Conservation (phyloP, 2,888 invertebrate genomes). For the Entomobrya proxima region DNA sequence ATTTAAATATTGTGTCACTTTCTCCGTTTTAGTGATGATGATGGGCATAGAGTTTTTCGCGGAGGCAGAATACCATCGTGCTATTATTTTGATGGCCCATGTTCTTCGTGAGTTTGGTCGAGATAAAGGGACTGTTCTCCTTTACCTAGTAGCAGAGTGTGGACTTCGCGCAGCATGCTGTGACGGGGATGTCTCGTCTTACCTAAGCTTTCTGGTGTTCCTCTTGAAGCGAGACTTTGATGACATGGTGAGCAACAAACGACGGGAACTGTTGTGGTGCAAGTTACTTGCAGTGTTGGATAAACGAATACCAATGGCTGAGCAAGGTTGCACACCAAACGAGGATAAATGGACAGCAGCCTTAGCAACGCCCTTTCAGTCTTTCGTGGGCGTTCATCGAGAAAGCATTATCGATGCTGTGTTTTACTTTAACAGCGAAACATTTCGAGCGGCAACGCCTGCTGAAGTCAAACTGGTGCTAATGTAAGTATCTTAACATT, state of each 20-base stretch:
- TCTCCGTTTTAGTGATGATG: constrained; percentile 69
- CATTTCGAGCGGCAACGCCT: constrained; percentile 42
- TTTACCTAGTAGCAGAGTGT: constrained; percentile 69
- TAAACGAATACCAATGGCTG: constrained; percentile 64
- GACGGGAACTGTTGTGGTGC: constrained; percentile 59
- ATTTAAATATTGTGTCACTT: neutral
- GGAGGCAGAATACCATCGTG: constrained; percentile 69
- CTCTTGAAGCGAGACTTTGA: constrained; percentile 70
- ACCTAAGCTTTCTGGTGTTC: constrained; percentile 72
- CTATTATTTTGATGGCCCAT: constrained; percentile 73
- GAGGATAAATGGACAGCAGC: constrained; percentile 65
- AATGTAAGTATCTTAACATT: constrained; percentile 49
- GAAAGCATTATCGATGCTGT: constrained; percentile 68
- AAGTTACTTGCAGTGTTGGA: constrained; percentile 70
- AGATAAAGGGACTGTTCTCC: constrained; percentile 69
- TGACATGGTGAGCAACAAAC: constrained; percentile 34
- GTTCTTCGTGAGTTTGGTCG: constrained; percentile 73
- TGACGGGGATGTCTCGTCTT: constrained; percentile 70
- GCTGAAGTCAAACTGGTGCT: constrained; percentile 64
- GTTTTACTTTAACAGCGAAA: constrained; percentile 66
- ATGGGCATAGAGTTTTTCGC: constrained; percentile 74
- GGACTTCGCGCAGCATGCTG: constrained; percentile 71
- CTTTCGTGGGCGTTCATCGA: constrained; percentile 72
- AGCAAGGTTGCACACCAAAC: constrained; percentile 51
- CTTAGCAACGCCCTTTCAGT: constrained; percentile 60